Base-by-base conservation (phyloP, 1,140 invertebrate species). In the Dendroctonus ponderosae region DNA sequence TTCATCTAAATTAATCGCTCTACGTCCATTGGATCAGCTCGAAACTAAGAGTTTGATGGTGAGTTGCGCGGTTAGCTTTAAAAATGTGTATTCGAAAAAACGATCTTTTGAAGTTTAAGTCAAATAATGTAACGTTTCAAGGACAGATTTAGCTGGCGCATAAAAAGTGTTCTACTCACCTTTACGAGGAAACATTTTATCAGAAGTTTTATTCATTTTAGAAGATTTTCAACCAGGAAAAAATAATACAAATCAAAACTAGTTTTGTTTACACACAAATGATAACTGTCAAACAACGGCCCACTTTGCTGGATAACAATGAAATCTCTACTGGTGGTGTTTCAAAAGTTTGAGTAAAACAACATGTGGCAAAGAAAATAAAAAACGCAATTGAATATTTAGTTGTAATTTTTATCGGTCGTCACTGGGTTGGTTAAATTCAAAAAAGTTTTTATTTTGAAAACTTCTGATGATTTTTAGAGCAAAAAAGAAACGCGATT, bases 101-200 rank as follows among this genome's bases (percentile, higher is more conserved):
- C 26, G 26, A 3, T 3, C 26, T 26, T 26, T 26, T 26, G 26
- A 26, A 26, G 26, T 26, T 26, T 26, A 26, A 26, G 1, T 26
- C 26, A 26, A 26, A 26, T 26, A 26, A 26, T 26, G 26, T 26
- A 2, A 6, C 5, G 46, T 5, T 48, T 48, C 8, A 48, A 0
- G 4, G 7, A 0, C 11, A 48, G 14, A 7, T n/a, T 43, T 8
- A 7, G 40, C 6, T n/a, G 7, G 8, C 15, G n/a, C 40, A 42
- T 56, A 38, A 48, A 57, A 46, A 59, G 44, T 50, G 7, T 38
- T 5, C 44, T 9, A 39, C 67, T 69, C 70, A 75, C 75, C 75
- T 71, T 76, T 76, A 61, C 75, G 75, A 53, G 70, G 72, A 68
- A 74, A 73, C 50, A 76, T 69, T 70, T 76, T 75, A 54, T 74